Evolutionary conservation across 2,797 vertebrate genomes (phyloP).

Genomic region (Sebastes miniatus): DNA sequence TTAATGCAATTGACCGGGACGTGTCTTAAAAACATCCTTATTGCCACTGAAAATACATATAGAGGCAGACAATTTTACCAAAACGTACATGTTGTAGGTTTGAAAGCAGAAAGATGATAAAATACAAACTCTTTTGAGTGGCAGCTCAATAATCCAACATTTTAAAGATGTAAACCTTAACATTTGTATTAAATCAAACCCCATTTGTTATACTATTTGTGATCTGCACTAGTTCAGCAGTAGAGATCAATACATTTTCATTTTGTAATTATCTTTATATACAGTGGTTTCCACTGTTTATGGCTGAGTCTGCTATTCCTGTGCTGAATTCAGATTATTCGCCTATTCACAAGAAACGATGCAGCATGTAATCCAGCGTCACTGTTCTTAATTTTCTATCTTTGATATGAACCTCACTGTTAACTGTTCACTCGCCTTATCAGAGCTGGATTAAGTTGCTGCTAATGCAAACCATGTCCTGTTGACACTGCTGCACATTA

Average conservation of each 20-base stretch:
- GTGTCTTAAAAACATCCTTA: background rate
- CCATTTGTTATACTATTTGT: background rate
- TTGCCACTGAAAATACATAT: background rate
- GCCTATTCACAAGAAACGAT: background rate
- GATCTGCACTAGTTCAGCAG: background rate
- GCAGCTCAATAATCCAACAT: rapidly evolving
- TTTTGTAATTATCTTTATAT: background rate
- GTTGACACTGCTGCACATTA: background rate
- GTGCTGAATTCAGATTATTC: background rate
- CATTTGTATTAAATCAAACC: background rate
- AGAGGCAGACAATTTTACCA: background rate
- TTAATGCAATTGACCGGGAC: background rate
- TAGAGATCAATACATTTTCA: background rate
- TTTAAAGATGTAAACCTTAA: background rate
- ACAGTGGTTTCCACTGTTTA: background rate
- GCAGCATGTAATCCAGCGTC: background rate
- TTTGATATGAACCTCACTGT: background rate
- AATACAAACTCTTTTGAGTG: background rate
- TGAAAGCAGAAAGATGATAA: background rate
- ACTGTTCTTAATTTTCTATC: background rate
- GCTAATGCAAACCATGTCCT: background rate
- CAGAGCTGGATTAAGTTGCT: background rate
- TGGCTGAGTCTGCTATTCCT: background rate
- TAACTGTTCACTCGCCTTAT: background rate
- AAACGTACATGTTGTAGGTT: background rate